These are phyloP conservation scores for Magallana gigas DNA, from an alignment of 1,140 invertebrate species.

Conservation along the genomic window DNA sequence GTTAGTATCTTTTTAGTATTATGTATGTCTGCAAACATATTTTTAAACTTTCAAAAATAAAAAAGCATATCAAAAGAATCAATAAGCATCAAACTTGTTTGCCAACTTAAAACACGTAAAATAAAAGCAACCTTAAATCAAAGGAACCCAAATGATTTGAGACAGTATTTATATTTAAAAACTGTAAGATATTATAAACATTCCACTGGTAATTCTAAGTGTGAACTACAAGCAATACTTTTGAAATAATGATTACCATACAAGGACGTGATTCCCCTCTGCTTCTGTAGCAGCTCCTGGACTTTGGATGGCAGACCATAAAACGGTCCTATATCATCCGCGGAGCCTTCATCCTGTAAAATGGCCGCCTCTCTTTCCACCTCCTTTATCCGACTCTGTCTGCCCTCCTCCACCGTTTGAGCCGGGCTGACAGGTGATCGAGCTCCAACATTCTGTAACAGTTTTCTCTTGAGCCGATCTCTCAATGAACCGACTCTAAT, in stretches of 20 bases:
- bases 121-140: too few species aligned
- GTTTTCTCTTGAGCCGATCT: slow-evolving; percentile 68
- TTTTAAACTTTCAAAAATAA: too few species aligned
- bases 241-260: slow-evolving; percentile 68
- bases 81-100: too few species aligned
- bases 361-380: slow-evolving; percentile 57
- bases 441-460: slow-evolving; percentile 66
- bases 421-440: slow-evolving; percentile 56
- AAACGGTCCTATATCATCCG: slow-evolving; percentile 80
- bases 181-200: too few species aligned
- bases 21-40: too few species aligned
- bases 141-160: too few species aligned
- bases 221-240: too few species aligned
- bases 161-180: too few species aligned
- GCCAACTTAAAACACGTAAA: too few species aligned
- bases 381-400: slow-evolving; percentile 57
- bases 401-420: slow-evolving; percentile 57
- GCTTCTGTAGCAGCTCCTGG: slow-evolving; percentile 83
- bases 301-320: slow-evolving; percentile 86
- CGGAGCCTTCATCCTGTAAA: slow-evolving; percentile 58
- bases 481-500: slow-evolving; percentile 59
- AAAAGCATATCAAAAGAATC: too few species aligned
- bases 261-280: slow-evolving; percentile 83
- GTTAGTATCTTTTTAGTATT: too few species aligned
- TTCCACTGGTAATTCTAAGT: too few species aligned